Evolutionary conservation across 1,140 invertebrate species (phyloP), one percentile per base, ranked within the genome.

Genomic region (Gonatopus flavifemur): DNA sequence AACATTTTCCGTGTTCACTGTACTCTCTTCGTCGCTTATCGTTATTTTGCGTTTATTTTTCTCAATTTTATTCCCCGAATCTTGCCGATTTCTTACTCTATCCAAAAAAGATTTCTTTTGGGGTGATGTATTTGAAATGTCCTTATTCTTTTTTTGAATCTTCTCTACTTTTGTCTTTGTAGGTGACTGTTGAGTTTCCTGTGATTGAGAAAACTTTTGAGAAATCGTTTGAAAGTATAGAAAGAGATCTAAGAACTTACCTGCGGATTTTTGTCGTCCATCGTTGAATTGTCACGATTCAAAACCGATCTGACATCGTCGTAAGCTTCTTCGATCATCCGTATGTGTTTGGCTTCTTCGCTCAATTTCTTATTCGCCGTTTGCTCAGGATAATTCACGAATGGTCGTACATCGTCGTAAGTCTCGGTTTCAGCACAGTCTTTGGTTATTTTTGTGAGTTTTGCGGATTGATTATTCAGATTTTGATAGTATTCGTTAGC

Each of bases 401-500:
- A 12, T 36, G 9, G 2, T 10, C 45, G 31, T 1, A 67, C 55
- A 41, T 74, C 68, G 12, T 73, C 70, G 42, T 74, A 72, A 20
- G 46, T 67, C 10, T 51, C 52, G 8, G 28, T 16, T 48, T 50
- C 20, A n/a, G 10, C 19, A 37, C 37, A 21, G n/a, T 2, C 19
- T 25, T 30, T 36, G 20, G 12, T 32, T 31, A 36, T 9, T 13
- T 19, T 35, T 38, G 33, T 44, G 3, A 43, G 15, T 0, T 35
- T 36, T 1, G 40, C 28, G 5, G 12, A 39, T 55, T 44, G 1
- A 56, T 44, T 40, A 49, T 52, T 10, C 40, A 67, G 7, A 53
- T 72, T 74, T 19, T 66, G 64, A 50, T 74, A 74, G 12, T 43
- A 49, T 8, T n/a, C 42, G 2, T 54, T 52, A 2, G 65, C 55